A percentile compares a stretch with the other conserved stretches of the same genome.
Conservation (phyloP, 1,140 invertebrate genomes). For the Stenopsyche tienmushanensis region DNA sequence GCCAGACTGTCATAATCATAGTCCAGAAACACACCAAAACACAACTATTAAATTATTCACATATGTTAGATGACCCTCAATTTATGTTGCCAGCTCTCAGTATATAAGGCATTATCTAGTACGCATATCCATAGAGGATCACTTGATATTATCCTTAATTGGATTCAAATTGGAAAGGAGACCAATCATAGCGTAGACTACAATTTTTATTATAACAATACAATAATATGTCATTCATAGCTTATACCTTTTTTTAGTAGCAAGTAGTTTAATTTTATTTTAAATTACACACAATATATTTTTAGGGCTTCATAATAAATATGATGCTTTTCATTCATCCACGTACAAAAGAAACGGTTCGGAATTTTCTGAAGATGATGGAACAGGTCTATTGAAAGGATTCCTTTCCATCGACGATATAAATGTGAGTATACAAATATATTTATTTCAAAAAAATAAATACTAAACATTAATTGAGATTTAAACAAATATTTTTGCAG, state of each 20-base stretch:
- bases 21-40: too few species aligned
- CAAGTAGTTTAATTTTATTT: constrained; percentile 9
- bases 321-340: constrained; percentile 56
- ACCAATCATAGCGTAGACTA: not conserved
- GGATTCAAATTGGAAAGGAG: not conserved
- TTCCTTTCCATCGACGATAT: constrained; percentile 65
- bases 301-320: constrained; percentile 45
- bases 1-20: too few species aligned
- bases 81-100: too few species aligned
- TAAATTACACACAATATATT: constrained; percentile 11
- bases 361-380: constrained; percentile 59
- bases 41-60: too few species aligned
- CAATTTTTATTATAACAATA: not conserved
- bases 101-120: too few species aligned
- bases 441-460: constrained; percentile 7
- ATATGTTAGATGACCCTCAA: too few species aligned
- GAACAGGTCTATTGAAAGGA: constrained; percentile 62
- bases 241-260: not conserved
- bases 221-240: not conserved
- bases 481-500: constrained; percentile 43
- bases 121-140: not conserved
- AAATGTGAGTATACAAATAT: constrained; percentile 46
- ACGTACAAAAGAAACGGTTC: constrained; percentile 66
- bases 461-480: not conserved
- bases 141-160: not conserved